Evolutionary conservation across 2,797 vertebrate genomes (phyloP).

Genomic region (Cheirogaleus major): DNA sequence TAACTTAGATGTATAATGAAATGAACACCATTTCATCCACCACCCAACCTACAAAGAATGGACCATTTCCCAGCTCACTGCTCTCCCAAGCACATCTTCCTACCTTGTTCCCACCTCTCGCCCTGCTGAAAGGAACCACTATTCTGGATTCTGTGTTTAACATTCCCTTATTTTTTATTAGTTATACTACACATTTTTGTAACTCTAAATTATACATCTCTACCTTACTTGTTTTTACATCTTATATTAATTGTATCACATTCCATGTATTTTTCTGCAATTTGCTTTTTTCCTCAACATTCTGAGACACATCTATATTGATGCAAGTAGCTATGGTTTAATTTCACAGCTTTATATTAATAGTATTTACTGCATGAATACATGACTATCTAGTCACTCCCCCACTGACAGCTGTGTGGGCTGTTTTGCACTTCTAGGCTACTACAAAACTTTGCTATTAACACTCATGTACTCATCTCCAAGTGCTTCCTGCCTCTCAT

Average conservation of each 20-base stretch:
- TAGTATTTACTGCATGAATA: accelerated
- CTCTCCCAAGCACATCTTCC: neutral
- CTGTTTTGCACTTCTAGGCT: neutral
- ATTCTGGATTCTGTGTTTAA: neutral
- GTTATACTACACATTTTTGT: neutral
- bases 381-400: accelerated
- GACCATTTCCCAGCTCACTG: accelerated
- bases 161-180: neutral
- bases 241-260: neutral
- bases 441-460: neutral
- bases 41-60: neutral
- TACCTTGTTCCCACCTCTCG: too few species aligned
- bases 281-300: neutral
- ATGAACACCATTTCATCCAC: neutral
- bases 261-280: neutral
- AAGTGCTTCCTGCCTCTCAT: neutral
- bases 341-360: neutral
- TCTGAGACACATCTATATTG: accelerated
- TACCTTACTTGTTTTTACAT: neutral
- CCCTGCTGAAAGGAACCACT: neutral
- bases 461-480: neutral
- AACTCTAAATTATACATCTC: neutral
- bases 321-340: accelerated
- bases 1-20: neutral
- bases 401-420: accelerated